phyloP scores from a whole-genome alignment of 2,888 invertebrate species.

The Cyaniris semiargus region DNA sequence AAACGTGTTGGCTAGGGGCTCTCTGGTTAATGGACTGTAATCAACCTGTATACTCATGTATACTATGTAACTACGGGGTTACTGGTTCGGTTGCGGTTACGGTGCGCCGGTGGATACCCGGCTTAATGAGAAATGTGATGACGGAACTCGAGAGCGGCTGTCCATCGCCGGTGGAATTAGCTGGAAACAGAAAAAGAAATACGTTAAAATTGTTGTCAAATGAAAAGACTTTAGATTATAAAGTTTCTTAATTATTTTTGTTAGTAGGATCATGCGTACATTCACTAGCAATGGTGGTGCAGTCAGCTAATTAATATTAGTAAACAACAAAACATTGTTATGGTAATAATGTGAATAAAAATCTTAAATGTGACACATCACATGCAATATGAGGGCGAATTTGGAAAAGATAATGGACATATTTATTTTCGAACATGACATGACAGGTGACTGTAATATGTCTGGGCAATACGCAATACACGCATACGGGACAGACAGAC shows the following conservation, averaged over 20 bases:
- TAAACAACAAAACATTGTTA: background rate
- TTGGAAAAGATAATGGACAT: background rate
- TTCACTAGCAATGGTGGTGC: background rate
- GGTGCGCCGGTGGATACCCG: constrained; percentile 13
- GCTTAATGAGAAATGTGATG: constrained; percentile 43
- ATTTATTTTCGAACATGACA: background rate
- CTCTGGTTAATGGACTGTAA: background rate
- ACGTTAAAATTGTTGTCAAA: background rate
- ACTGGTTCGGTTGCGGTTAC: background rate
- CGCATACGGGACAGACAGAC: no score
- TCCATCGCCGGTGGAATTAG: constrained; percentile 42
- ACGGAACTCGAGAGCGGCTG: constrained; percentile 41
- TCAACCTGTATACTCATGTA: background rate
- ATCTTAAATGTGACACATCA: no score
- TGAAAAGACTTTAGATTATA: background rate
- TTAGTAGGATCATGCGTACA: constrained; percentile 18
- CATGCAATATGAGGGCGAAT: background rate
- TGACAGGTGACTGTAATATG: background rate
- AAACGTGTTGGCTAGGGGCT: no score
- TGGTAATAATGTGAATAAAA: no score
- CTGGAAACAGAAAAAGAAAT: constrained; percentile 39
- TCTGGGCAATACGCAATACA: no score
- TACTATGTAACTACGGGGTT: background rate
- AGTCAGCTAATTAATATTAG: background rate
- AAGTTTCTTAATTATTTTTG: background rate